Evolutionary conservation across 1,140 invertebrate species (phyloP), one percentile per base, ranked within the genome.

Genomic region (Stegodyphus mimosarum): DNA sequence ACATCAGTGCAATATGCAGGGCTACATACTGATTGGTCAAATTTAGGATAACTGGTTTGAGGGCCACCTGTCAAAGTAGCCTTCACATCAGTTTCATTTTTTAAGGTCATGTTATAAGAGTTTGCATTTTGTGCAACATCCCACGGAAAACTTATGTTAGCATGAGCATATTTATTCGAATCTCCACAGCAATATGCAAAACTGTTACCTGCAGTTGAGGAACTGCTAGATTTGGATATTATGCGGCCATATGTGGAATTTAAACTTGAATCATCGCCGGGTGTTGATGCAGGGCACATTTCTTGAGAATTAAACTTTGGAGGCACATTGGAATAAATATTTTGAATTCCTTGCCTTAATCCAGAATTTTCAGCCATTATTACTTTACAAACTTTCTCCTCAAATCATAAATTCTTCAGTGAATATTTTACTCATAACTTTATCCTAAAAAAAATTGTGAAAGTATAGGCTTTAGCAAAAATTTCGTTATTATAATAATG

Each of bases 161-260:
- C 64, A 84, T 84, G 81, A 49, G 72, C 17, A 55, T 67, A 66
- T 76, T 84, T 75, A 69, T 84, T 84, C 2, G 50, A 52, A 9
- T 84, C 81, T 48, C 81, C 81, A 69, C 81, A 84, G 48, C 81
- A 84, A n/a, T 75, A 84, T 53, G 72, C 81, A 60, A 84, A 84
- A 55, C 72, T 84, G 51, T 84, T 84, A 15, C 66, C 72, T 60
- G 67, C 60, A 18, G 10, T 67, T 53, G 50, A 10, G 5, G 73
- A 18, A 7, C 33, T 49, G n/a, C 49, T 50, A 15, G 48, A 18
- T 84, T 76, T 84, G 18, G 81, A 7, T 52, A 67, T 73, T 6
- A 84, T 84, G 75, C 71, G 33, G 9, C 81, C 81, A 70, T 84
- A 84, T 18, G 81, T 84, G 53, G 70, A 74, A n/a, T n/a, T 13